Evolutionary conservation across 2,888 invertebrate species (phyloP), one percentile per base, ranked within the genome.

Genomic region (Epirrhoe tristata): DNA sequence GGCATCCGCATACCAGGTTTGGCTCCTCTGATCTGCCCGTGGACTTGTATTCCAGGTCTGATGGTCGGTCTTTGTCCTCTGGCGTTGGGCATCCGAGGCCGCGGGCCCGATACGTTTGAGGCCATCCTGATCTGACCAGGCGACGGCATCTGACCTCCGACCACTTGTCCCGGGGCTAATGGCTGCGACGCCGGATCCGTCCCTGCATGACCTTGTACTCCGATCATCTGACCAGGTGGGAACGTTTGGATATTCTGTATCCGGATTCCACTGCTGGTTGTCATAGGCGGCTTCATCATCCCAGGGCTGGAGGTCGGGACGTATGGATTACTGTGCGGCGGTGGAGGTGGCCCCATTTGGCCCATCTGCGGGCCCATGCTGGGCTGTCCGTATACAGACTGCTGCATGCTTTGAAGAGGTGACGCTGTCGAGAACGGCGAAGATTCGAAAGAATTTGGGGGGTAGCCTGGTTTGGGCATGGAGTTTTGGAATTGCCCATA

Each of bases 211-310:
- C 83, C 87, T 0, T 77, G 63, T 43, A 75, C 74, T 3, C 83
- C 85, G 5, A 81, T 64, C 17, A 82, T 53, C 73, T 89, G 90
- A 1, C 89, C 88, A 0, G 91, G 86, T 8, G 87, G 79, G 70
- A 92, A 93, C 0, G 90, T 91, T 77, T 93, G 92, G 8, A 93
- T 88, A 39, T 91, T 91, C 69, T 93, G 93, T 78, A 93, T 92
- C 69, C 86, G 86, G 34, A 93, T 80, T 12, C 82, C 83, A 61
- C 83, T 86, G 51, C 64, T 63, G 8, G 73, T 73, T 0, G 76
- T 39, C 3, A 60, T 57, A 32, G 85, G 86, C 31, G 85, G 82
- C 73, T 89, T 91, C 86, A 90, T 88, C 36, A 80, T 69, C 14
- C 85, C 82, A 0, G 93, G 87, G 72, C 90, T 91, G 0, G 90